A percentile compares a stretch with the other conserved stretches of the same genome.
These are phyloP conservation scores for Amia ocellicauda DNA, from an alignment of 2,113 vertebrate genomes.

Conservation along the genomic window DNA sequence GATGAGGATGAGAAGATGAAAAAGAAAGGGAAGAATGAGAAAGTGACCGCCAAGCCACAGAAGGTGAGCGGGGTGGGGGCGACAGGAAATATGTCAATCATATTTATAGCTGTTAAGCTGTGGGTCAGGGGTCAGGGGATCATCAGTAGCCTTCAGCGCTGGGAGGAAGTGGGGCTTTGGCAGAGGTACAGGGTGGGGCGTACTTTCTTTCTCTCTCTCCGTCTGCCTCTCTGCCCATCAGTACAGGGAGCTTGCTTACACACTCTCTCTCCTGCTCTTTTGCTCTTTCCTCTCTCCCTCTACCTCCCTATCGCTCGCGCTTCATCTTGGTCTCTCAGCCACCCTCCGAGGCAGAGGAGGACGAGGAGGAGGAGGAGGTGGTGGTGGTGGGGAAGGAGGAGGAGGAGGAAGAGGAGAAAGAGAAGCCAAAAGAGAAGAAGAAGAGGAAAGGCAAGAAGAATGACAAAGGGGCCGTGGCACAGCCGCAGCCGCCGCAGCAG, in stretches of 20 bases:
- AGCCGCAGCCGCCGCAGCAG: too few species aligned
- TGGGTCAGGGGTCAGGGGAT: background rate
- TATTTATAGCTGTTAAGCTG: background rate
- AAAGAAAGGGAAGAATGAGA: conserved; percentile 34
- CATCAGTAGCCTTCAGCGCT: background rate
- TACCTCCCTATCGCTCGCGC: background rate
- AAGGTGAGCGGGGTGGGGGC: conserved; percentile 37
- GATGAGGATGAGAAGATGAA: conserved; percentile 45
- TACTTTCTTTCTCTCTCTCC: background rate
- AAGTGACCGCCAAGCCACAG: conserved; percentile 28
- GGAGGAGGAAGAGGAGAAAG: conserved; percentile 20
- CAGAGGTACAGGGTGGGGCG: background rate
- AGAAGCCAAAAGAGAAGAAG: conserved; percentile 19
- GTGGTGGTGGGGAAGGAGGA: conserved; percentile 4
- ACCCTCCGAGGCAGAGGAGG: too few species aligned
- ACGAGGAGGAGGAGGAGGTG: too few species aligned
- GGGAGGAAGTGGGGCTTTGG: background rate
- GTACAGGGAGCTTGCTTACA: too few species aligned
- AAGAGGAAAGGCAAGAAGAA: conserved; percentile 22
- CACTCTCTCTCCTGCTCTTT: background rate
- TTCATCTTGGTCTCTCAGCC: too few species aligned
- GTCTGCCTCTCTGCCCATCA: background rate
- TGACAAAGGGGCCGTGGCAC: background rate
- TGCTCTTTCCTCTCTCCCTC: background rate
- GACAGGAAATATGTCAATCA: too few species aligned